Conservation (phyloP, 2,888 invertebrate species). For the Xestoiulus laeticollis region DNA sequence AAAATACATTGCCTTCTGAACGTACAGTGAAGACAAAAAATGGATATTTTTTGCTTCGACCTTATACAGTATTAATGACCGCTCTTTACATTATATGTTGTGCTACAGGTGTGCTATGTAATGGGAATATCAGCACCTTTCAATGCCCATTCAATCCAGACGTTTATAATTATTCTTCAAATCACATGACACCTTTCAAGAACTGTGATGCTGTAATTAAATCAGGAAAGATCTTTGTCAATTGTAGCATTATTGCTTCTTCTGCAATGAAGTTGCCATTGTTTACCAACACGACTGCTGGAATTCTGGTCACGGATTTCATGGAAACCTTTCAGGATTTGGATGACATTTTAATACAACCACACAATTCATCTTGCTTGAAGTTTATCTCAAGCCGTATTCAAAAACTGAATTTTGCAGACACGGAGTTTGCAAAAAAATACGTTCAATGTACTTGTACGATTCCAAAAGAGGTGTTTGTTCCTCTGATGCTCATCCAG, state of each 20-base stretch:
- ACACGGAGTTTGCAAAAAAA: background rate
- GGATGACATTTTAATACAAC: background rate
- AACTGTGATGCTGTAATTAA: background rate
- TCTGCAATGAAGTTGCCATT: background rate
- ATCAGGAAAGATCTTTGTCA: background rate
- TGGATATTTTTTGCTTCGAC: too few species aligned
- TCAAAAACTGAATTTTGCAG: background rate
- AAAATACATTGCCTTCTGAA: too few species aligned
- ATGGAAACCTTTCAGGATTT: background rate
- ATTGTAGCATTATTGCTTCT: conserved; percentile 16
- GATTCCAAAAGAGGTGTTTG: background rate
- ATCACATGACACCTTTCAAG: background rate
- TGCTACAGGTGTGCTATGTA: background rate
- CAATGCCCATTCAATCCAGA: background rate
- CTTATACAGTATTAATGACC: background rate
- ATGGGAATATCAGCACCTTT: background rate
- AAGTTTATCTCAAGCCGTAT: background rate
- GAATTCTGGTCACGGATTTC: conserved; percentile 44
- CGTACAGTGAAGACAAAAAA: too few species aligned
- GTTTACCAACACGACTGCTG: conserved; percentile 38
- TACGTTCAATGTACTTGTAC: background rate
- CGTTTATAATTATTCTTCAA: background rate
- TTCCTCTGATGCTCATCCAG: conserved; percentile 28
- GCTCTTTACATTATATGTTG: background rate
- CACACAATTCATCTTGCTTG: background rate